These are phyloP conservation scores for Megaceryle alcyon DNA, from an alignment of 2,797 vertebrate genomes.

Conservation along the genomic window DNA sequence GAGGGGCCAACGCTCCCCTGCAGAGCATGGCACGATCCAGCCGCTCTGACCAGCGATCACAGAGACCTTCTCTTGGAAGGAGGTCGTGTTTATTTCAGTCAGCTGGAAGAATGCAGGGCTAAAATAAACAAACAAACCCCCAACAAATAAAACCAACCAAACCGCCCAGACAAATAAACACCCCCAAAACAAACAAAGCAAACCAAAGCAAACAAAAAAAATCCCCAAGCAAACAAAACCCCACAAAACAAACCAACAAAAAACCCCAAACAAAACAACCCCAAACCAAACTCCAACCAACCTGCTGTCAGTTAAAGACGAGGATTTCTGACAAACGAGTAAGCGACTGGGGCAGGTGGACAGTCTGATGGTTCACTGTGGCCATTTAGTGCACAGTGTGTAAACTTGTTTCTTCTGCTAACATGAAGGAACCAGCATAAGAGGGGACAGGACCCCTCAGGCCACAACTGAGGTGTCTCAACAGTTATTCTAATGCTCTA, in stretches of 20 bases:
- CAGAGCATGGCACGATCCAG: neutral
- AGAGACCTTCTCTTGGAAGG: neutral
- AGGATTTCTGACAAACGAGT: neutral
- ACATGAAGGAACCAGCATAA: neutral
- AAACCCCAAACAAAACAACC: neutral
- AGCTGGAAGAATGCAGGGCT: neutral
- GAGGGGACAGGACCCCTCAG: neutral
- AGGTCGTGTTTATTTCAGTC: neutral
- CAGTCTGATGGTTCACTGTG: neutral
- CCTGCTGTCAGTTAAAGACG: neutral
- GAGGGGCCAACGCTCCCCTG: neutral
- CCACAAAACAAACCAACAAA: neutral
- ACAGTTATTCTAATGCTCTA: neutral
- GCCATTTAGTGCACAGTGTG: neutral
- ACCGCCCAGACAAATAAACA: neutral
- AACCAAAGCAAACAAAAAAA: neutral
- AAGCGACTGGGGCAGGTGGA: neutral
- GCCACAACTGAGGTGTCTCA: neutral
- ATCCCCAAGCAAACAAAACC: neutral
- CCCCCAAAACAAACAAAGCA: neutral
- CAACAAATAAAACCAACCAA: neutral
- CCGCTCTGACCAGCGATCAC: neutral
- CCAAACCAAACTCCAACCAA: neutral
- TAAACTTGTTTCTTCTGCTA: neutral
- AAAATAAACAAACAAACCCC: neutral